Conservation (phyloP, 2,888 invertebrate genomes). For the Steinernema scapterisci region DNA sequence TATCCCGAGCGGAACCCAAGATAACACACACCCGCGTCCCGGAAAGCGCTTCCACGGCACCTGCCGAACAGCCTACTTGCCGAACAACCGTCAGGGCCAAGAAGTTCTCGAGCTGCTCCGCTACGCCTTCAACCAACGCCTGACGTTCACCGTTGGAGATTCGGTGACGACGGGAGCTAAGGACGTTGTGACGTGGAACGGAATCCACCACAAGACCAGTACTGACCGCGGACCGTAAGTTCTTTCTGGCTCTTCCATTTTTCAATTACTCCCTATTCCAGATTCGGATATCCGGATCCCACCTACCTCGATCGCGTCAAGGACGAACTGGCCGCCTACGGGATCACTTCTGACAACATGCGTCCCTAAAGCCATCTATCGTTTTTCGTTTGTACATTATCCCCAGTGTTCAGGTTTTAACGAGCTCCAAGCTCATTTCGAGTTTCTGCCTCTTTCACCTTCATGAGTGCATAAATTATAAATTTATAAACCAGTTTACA, state of each 20-base stretch:
- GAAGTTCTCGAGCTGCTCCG: conserved; percentile 78
- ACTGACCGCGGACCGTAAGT: conserved; percentile 48
- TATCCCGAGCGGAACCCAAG: conserved; percentile 47
- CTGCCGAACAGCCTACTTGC: conserved; percentile 50
- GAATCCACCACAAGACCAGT: conserved; percentile 81
- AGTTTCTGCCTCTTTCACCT: neutral
- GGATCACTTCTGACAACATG: conserved; percentile 60
- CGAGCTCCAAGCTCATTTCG: neutral
- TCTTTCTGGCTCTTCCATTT: neutral
- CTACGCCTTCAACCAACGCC: conserved; percentile 81
- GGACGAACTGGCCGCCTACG: conserved; percentile 69
- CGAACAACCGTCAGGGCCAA: conserved; percentile 51
- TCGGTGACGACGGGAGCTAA: conserved; percentile 88
- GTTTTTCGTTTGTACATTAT: neutral
- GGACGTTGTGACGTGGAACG: conserved; percentile 89
- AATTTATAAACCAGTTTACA: conserved; percentile 32
- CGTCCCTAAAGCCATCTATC: conserved; percentile 39
- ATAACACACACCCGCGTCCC: conserved; percentile 51
- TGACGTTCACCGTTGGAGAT: conserved; percentile 83
- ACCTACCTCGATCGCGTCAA: conserved; percentile 77
- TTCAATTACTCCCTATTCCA: conserved; percentile 47
- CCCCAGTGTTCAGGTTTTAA: neutral
- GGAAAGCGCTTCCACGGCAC: conserved; percentile 52
- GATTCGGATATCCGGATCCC: conserved; percentile 78
- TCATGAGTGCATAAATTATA: conserved; percentile 13